A percentile compares a stretch with the other conserved stretches of the same genome.
These are phyloP conservation scores for Saxicola maurus DNA, from an alignment of 2,797 vertebrate species.

Conservation along the genomic window DNA sequence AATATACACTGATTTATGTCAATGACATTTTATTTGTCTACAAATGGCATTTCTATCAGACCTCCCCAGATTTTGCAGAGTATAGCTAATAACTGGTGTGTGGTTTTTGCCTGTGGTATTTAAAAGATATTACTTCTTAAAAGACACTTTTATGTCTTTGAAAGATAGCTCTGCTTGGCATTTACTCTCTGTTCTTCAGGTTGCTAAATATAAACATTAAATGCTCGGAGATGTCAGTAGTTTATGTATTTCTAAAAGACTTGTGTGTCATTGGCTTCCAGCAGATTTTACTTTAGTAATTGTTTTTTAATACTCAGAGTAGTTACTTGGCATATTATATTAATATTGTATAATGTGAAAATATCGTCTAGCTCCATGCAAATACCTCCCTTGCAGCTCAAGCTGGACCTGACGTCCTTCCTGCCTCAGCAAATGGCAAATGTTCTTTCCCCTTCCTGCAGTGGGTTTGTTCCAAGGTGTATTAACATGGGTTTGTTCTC, in stretches of 20 bases:
- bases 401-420: not conserved
- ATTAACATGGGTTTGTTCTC: not conserved
- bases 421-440: not conserved
- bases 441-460: not conserved
- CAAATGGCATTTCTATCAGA: not conserved
- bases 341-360: not conserved
- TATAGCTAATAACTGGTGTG: not conserved
- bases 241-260: not conserved
- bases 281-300: not conserved
- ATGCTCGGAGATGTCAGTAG: not conserved
- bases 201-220: not conserved
- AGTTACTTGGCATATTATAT: not conserved
- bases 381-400: not conserved
- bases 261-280: not conserved
- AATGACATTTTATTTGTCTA: not conserved
- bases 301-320: not conserved
- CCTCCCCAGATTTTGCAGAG: not conserved
- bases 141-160: not conserved
- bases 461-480: not conserved
- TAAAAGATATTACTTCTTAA: not conserved
- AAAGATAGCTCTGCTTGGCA: not conserved
- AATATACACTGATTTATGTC: not conserved
- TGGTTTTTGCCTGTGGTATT: not conserved
- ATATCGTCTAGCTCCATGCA: not conserved
- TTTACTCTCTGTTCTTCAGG: not conserved